Base-by-base conservation (phyloP, 2,888 invertebrate genomes). In the Stenurella melanura region DNA sequence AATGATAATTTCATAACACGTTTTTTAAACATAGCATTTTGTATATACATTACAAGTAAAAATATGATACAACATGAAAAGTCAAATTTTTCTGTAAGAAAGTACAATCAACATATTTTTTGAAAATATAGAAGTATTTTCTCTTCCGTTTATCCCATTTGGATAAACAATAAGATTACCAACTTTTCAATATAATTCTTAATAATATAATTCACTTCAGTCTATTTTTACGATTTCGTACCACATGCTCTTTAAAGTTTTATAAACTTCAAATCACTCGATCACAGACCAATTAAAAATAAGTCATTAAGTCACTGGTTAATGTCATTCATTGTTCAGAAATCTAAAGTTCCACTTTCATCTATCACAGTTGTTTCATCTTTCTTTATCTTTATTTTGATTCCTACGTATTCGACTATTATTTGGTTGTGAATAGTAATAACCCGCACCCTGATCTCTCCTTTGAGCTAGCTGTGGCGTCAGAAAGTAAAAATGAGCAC, bases 401-500 rank as follows among this genome's bases (percentile, higher is more conserved):
- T 81, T 82, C 58, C 83, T 75, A 26, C 84, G 78, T 76, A 78
- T 79, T 72, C 85, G 80, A 54, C 78, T 74, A 26, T 79, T 83
- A 58, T 84, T 82, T 17, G 85, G 84, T 79, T 86, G 86, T 19
- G 86, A 82, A 69, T 86, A 88, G 73, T 86, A 88, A 75, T 83
- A 88, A 18, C 86, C 87, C 1, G 86, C 83, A 12, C 87, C 86
- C 85, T 86, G 90, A 84, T 88, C 86, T 60, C 87, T 82, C 42
- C 89, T 85, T 75, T 89, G 86, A 26, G 88, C 91, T 21, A 93
- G 91, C 84, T 94, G 94, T 2, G 95, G 95, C 74, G 95, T 95
- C 76, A 95, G 89, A 90, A 95, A 95, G 87, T 95, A 95, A 85
- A 95, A 94, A 89, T 95, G 95, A 0, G 95, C 95, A 11, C 94